Evolutionary conservation across 2,888 invertebrate genomes (phyloP).

Genomic region (Troglohyphantes excavatus): DNA sequence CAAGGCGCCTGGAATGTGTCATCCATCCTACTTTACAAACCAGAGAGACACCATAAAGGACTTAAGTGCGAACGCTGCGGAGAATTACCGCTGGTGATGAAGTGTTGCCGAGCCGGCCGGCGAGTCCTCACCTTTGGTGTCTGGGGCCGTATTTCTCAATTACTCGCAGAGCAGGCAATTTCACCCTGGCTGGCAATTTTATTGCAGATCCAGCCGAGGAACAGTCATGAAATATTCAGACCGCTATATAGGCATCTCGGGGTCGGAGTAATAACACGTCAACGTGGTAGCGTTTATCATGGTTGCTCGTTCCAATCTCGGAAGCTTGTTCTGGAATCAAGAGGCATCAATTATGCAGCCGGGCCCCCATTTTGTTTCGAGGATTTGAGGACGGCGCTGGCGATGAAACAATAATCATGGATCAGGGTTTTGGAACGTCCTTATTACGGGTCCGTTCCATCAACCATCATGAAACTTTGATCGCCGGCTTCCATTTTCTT

Average conservation of each 20-base stretch:
- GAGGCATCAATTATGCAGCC: conserved; percentile 75
- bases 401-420: conserved; percentile 79
- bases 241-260: conserved; percentile 78
- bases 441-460: conserved; percentile 78
- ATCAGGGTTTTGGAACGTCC: conserved; percentile 77
- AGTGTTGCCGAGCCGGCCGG: conserved; percentile 72
- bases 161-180: conserved; percentile 78
- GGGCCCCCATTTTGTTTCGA: conserved; percentile 72
- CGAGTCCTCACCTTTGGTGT: conserved; percentile 78
- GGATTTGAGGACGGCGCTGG: conserved; percentile 74
- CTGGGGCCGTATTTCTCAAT: conserved; percentile 79
- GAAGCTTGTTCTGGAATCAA: conserved; percentile 76
- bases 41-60: conserved; percentile 78
- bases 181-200: conserved; percentile 78
- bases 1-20: conserved; percentile 50
- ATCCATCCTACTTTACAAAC: conserved; percentile 76
- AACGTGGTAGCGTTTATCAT: conserved; percentile 78
- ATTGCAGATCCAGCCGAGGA: conserved; percentile 72
- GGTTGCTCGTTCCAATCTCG: conserved; percentile 77
- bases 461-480: conserved; percentile 78
- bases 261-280: conserved; percentile 79
- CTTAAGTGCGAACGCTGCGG: conserved; percentile 73
- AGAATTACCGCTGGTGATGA: conserved; percentile 76
- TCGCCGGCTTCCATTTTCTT: conserved; percentile 74
- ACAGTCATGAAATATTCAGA: conserved; percentile 77